Percentiles rank a stretch among this genome's conserved stretches.
These are phyloP conservation scores for Brachionichthys hirsutus DNA, from an alignment of 2,113 vertebrate species.

Conservation along the genomic window DNA sequence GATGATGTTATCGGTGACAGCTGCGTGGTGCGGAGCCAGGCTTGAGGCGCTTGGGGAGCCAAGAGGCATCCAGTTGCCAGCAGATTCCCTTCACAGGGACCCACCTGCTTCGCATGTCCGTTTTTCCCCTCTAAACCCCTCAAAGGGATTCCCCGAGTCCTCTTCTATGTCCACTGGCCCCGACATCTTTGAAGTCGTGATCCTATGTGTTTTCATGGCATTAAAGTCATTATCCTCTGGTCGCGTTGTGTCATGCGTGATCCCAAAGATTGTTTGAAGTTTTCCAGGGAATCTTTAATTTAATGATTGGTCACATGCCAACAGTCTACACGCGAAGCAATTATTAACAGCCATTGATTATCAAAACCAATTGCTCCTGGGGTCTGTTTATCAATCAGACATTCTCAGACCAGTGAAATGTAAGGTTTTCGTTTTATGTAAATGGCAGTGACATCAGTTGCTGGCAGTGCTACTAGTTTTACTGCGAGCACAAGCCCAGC, in stretches of 20 bases:
- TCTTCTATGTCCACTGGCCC: constrained; percentile 54
- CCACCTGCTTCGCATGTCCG: constrained; percentile 70
- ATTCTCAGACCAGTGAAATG: constrained; percentile 1
- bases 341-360: constrained; percentile 35
- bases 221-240: constrained; percentile 59
- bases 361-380: constrained; percentile 10
- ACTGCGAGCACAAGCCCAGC: constrained; percentile 53
- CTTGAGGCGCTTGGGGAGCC: constrained; percentile 41
- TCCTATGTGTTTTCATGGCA: constrained; percentile 58
- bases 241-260: constrained; percentile 51
- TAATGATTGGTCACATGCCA: constrained; percentile 32
- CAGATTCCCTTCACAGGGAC: constrained; percentile 52
- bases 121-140: constrained; percentile 67
- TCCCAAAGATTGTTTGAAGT: constrained; percentile 66
- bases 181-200: constrained; percentile 66
- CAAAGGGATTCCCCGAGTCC: constrained; percentile 73
- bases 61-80: constrained; percentile 62
- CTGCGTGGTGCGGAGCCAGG: constrained; percentile 58
- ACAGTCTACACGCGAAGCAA: constrained; percentile 17
- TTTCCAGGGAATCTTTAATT: constrained; percentile 33
- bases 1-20: constrained; percentile 72
- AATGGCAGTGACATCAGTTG: constrained; percentile 30
- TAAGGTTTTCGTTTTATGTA: too few species aligned
- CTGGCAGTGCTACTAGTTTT: constrained; percentile 58
- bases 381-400: constrained; percentile 25